Evolutionary conservation across 1,140 invertebrate species (phyloP), one percentile per base, ranked within the genome.

Genomic region (Macrosteles quadrilineatus): DNA sequence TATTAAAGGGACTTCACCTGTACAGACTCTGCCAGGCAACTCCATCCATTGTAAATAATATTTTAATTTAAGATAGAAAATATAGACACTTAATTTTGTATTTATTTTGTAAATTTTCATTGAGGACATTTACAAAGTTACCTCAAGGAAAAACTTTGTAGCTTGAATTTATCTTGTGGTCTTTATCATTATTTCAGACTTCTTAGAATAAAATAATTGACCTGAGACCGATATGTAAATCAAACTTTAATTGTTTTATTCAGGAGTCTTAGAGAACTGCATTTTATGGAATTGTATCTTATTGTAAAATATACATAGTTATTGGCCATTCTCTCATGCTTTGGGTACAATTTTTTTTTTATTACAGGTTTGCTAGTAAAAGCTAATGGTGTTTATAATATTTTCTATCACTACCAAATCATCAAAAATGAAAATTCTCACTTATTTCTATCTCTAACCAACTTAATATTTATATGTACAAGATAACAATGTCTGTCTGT

Each of bases 81-180:
- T 50, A 50, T 21, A 19, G 21, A 19, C 6, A 50, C 14, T 11
- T 4, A 36, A 50, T 4, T 50, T 19, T 50, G 47, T 50, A 50
- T 50, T 50, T 50, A 50, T 50, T 50, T 50, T 17, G 14, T 19
- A 50, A 50, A 19, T 50, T 50, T 50, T 50, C 47, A 11, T 3
- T 50, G 14, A 4, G 47, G 21, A 50, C n/a, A 50, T 50, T 50
- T 50, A 50, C 47, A 50, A 50, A 50, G 47, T 50, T 50, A 50
- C 47, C 47, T 50, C 4, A 50, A 50, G n/a, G 47, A 50, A n/a
- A 6, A 11, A 21, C 21, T 50, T 50, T 50, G 47, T 19, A 50
- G n/a, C 4, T 21, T 50, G 4, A 40, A 40, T 17, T 40, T 40
- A 40, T 40, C 17, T 9, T 6, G 36, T 6, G 36, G 36, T 9